Base-by-base conservation (phyloP, 1,140 invertebrate species). In the Bicyclus anynana region DNA sequence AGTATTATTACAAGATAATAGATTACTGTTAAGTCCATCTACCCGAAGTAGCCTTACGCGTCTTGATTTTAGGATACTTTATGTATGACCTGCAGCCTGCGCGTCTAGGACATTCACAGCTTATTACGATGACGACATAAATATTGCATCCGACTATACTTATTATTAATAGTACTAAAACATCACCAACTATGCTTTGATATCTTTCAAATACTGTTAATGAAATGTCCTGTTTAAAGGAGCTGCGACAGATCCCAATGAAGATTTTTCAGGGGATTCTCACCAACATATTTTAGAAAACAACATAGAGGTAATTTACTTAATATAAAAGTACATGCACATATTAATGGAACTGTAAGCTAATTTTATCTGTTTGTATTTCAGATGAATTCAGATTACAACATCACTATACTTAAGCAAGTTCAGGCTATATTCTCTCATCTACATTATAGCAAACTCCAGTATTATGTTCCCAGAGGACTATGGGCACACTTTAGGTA, bases 381-480 rank as follows among this genome's bases (percentile, higher is more conserved):
- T 53, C 76, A 90, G 89, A 84, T 68, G 42, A 83, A 75, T 53
- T 95, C 95, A 72, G 96, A 97, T 67, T 99, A 99, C 81, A 98
- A 99, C 80, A 93, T 99, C 38, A 96, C 95, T 14, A 98, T 99
- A 69, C 89, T 99, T 14, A 98, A 98, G 88, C 97, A 99, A 90
- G 95, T 99, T 38, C 98, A 99, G 90, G 95, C 96, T 5, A 99
- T 99, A 82, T 99, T 99, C 89, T 98, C 97, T 44, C 97, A 99
- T 90, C 91, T 99, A 67, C 96, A 97, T 40, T 96, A 97, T 76
- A 98, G 97, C 81, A 97, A 98, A 82, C 90, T 99, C 13, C 97
- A 99, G 89, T 99, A 97, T 91, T 99, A 99, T 89, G 94, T 99
- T 74, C 98, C 98, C 10, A 93, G 94, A 68, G 97, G 98, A 21